Percentiles rank a stretch among this genome's conserved stretches.
Conservation (phyloP, 2,797 vertebrate species). For the Clarias fuscus region DNA sequence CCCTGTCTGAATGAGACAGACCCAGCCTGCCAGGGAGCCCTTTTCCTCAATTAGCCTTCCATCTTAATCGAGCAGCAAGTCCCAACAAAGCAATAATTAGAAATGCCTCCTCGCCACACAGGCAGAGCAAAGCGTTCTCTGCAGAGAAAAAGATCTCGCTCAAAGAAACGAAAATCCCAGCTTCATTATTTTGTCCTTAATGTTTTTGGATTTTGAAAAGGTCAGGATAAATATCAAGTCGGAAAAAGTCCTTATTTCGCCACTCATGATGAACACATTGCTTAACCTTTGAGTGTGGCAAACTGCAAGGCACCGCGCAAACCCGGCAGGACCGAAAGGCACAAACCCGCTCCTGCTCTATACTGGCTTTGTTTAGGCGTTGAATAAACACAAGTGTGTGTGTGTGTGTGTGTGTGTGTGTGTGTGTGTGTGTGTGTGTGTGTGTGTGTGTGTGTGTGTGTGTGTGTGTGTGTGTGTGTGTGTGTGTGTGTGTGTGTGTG, state of each 20-base stretch:
- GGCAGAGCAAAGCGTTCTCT: slow-evolving; percentile 57
- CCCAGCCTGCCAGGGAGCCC: slow-evolving; percentile 63
- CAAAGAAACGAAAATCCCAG: slow-evolving; percentile 3
- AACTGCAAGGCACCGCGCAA: slow-evolving; percentile 36
- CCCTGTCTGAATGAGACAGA: slow-evolving; percentile 77
- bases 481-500: slow-evolving; percentile 32
- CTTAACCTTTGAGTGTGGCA: slow-evolving; percentile 48
- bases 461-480: slow-evolving; percentile 30
- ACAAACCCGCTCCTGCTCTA: slow-evolving; percentile 26
- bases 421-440: slow-evolving; percentile 30
- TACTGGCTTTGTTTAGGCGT: slow-evolving; percentile 42
- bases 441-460: slow-evolving; percentile 30
- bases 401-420: slow-evolving; percentile 20
- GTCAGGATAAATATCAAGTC: slow-evolving; percentile 24
- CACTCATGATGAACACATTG: slow-evolving; percentile 28
- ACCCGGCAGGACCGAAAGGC: background rate
- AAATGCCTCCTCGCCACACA: slow-evolving; percentile 71
- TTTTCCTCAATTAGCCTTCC: slow-evolving; percentile 80
- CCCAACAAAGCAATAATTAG: slow-evolving; percentile 81
- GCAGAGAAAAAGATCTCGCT: slow-evolving; percentile 4
- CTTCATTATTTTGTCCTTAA: slow-evolving; percentile 35
- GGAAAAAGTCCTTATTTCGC: slow-evolving; percentile 10
- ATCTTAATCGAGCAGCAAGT: slow-evolving; percentile 82
- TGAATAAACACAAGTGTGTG: slow-evolving; percentile 40
- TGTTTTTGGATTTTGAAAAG: slow-evolving; percentile 6